A percentile compares a stretch with the other conserved stretches of the same genome.
phyloP scores from a whole-genome alignment of 1,140 invertebrate genomes.

The Arion vulgaris region DNA sequence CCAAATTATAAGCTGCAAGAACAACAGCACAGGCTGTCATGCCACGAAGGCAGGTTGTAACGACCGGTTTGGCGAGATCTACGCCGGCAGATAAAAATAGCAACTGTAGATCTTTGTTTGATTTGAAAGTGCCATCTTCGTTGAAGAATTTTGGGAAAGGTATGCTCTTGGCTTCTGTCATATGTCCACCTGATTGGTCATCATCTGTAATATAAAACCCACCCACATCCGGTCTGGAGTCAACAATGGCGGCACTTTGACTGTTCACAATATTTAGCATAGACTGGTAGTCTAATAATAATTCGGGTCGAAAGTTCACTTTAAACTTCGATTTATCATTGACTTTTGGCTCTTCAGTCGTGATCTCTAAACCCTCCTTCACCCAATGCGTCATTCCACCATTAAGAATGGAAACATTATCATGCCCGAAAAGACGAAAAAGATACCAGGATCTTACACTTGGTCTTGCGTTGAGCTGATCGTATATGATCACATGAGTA shows the following conservation, averaged over 20 bases:
- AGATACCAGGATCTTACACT: too few species aligned
- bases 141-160: slow-evolving; percentile 46
- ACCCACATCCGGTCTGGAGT: slow-evolving; percentile 38
- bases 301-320: slow-evolving; percentile 45
- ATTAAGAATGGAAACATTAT: too few species aligned
- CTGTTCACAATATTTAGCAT: slow-evolving; percentile 46
- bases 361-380: too few species aligned
- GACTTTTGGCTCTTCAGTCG: slow-evolving; percentile 40
- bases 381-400: too few species aligned
- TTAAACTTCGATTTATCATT: slow-evolving; percentile 47
- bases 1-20: slow-evolving; percentile 24
- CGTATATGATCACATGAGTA: too few species aligned
- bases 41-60: slow-evolving; percentile 30
- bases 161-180: slow-evolving; percentile 42
- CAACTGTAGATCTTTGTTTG: slow-evolving; percentile 39
- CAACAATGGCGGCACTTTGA: slow-evolving; percentile 46
- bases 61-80: slow-evolving; percentile 28
- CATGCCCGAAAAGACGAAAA: too few species aligned
- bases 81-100: slow-evolving; percentile 30
- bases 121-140: slow-evolving; percentile 48
- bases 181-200: slow-evolving; percentile 27
- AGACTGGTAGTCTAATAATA: slow-evolving; percentile 43
- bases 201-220: slow-evolving; percentile 9
- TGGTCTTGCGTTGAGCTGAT: too few species aligned
- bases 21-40: slow-evolving; percentile 34